Evolutionary conservation across 2,797 vertebrate genomes (phyloP).

Genomic region (Hoplostethus mediterraneus): DNA sequence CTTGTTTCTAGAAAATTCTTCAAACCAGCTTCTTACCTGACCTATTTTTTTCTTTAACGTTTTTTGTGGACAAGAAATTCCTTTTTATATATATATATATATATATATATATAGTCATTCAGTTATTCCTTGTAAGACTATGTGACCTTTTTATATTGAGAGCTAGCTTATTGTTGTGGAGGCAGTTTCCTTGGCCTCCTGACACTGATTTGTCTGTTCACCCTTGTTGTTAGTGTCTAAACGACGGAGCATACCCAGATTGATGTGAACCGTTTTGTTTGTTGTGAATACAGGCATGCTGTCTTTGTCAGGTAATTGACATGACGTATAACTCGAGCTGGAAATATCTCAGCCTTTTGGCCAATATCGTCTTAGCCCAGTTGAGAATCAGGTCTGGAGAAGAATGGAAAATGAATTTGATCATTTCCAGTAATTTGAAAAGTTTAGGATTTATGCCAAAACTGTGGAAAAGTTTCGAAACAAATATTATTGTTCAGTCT

Average conservation of each 20-base stretch:
- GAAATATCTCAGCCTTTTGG: constrained; percentile 1
- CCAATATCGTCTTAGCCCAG: not conserved
- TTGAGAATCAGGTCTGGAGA: not conserved
- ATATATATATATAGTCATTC: not conserved
- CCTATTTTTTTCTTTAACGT: too few species aligned
- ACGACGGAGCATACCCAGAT: not conserved
- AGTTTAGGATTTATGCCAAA: too few species aligned
- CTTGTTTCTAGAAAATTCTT: not conserved
- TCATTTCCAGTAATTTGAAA: too few species aligned
- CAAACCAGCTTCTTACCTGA: not conserved
- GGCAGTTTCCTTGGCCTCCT: not conserved
- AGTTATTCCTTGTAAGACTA: too few species aligned
- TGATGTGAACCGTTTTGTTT: constrained; percentile 15
- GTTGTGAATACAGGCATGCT: constrained; percentile 32
- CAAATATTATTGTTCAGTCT: not conserved
- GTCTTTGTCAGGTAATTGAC: constrained; percentile 17
- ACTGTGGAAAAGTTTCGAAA: too few species aligned
- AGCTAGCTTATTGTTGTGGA: not conserved
- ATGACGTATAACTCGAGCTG: not conserved
- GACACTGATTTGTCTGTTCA: not conserved
- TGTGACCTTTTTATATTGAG: not conserved
- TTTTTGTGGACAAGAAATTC: too few species aligned
- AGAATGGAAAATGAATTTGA: not conserved
- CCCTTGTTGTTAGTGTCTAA: not conserved
- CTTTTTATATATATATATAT: too few species aligned